Evolutionary conservation across 2,888 invertebrate genomes (phyloP).

Genomic region (Tridacna crocea): DNA sequence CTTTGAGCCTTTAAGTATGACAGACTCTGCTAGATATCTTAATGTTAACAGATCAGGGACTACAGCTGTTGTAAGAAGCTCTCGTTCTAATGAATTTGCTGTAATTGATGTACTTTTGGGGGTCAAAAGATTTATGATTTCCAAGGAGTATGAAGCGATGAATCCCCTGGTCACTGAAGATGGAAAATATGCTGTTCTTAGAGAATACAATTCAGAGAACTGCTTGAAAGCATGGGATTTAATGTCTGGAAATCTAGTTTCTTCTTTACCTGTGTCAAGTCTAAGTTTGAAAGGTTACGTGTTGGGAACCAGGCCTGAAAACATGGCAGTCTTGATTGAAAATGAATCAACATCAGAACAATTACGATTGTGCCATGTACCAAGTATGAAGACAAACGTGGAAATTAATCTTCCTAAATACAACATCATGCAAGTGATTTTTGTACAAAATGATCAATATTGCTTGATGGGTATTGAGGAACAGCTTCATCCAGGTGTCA

Average conservation of each 20-base stretch:
- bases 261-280: slow-evolving; percentile 56
- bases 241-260: slow-evolving; percentile 45
- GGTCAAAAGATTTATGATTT: slow-evolving; percentile 44
- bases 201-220: slow-evolving; percentile 60
- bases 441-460: slow-evolving; percentile 53
- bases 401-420: slow-evolving; percentile 37
- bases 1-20: slow-evolving; percentile 62
- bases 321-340: slow-evolving; percentile 52
- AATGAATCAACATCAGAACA: slow-evolving; percentile 20
- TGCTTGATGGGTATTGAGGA: slow-evolving; percentile 54
- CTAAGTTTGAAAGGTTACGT: slow-evolving; percentile 61
- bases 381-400: slow-evolving; percentile 36
- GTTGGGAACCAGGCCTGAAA: slow-evolving; percentile 53
- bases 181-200: slow-evolving; percentile 65
- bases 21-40: slow-evolving; percentile 63
- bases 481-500: slow-evolving; percentile 41
- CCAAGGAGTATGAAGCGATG: slow-evolving; percentile 62
- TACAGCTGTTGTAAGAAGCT: slow-evolving; percentile 61
- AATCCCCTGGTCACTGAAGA: slow-evolving; percentile 60
- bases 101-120: slow-evolving; percentile 62
- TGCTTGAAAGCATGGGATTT: slow-evolving; percentile 67
- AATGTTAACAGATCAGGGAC: slow-evolving; percentile 42
- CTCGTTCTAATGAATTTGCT: slow-evolving; percentile 57
- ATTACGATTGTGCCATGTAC: slow-evolving; percentile 18
- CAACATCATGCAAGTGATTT: slow-evolving; percentile 51